Evolutionary conservation across 1,140 invertebrate species (phyloP), one percentile per base, ranked within the genome.

Genomic region (Nasonia longicornis): DNA sequence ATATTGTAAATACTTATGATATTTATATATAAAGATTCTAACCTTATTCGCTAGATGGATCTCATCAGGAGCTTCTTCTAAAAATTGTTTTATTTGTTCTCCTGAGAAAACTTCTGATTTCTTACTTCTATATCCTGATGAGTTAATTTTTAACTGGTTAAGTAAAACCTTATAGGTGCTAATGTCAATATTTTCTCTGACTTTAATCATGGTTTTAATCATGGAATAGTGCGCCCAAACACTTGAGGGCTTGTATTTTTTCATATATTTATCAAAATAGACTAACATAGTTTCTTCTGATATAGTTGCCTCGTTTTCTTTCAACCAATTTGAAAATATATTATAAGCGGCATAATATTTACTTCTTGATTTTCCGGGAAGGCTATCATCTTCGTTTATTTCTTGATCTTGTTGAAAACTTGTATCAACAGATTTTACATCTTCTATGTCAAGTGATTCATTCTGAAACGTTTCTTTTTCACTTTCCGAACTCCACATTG

Each of bases 201-300:
- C 35, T 71, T 71, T 71, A n/a, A 71, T 71, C 20, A 42, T 38
- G 8, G 26, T 71, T 20, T 71, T 71, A 7, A 71, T 10, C 69
- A 71, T 71, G 1, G 31, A 71, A 71, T 71, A 71, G 10, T 71
- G 69, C 3, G 69, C 69, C 69, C 12, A 71, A n/a, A 42, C 69
- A 38, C 29, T 71, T 26, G 69, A 31, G 20, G 69, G 69, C n/a
- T 71, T 71, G 35, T 71, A 71, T n/a, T 71, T 71, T 16, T 71
- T 26, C 20, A 71, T 71, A 42, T 71, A 38, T 38, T 42, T 38
- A 16, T 70, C 14, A 35, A 70, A 70, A 70, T 31, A 70, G 7
- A 11, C 29, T 31, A 31, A 16, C 20, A 70, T 20, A 16, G 8
- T 31, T 16, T 70, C 26, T 35, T 70, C 67, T 42, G 69, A n/a